Evolutionary conservation across 1,140 invertebrate genomes (phyloP), one percentile per base, ranked within the genome.

Genomic region (Delia radicum): DNA sequence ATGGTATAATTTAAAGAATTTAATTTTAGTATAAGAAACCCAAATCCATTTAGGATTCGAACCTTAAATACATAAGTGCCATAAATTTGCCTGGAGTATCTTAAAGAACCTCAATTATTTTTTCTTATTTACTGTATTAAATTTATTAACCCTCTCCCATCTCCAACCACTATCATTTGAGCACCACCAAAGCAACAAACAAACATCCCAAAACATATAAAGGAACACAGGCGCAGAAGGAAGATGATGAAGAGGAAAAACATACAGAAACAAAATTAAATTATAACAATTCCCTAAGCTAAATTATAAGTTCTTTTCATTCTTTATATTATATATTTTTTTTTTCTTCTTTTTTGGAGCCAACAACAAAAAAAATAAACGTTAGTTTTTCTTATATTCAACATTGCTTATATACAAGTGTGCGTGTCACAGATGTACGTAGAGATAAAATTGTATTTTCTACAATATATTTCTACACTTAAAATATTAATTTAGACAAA

Each of bases 241-340:
- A 6, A 18, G 46, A 21, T 21, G n/a, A 55, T 21, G 48, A 55
- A 8, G 48, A 7, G 8, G 48, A 55, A 18, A 18, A 69, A 77
- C 26, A 33, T n/a, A n/a, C n/a, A 77, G 61, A 37, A 26, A 33
- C 73, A 72, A 77, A 77, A 77, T 77, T 75, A 77, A 77, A 72
- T 74, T 77, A 77, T 71, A 77, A 77, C 63, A 77, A 75, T 77
- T 77, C 76, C 73, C 76, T 74, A 18, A 65, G 73, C 73, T 46
- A 74, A 77, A 75, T 77, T 69, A 71, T 62, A 77, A 77, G 31
- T 61, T 74, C 12, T 31, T 74, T 24, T 73, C 26, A n/a, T 61
- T 65, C 31, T 33, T 33, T 33, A 24, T 3, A 67, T 21, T 18
- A 76, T 71, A 73, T 27, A 18, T 31, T 27, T 62, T 73, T 69